Conservation (phyloP, 1,140 invertebrate genomes). For the Phortica variegata region DNA sequence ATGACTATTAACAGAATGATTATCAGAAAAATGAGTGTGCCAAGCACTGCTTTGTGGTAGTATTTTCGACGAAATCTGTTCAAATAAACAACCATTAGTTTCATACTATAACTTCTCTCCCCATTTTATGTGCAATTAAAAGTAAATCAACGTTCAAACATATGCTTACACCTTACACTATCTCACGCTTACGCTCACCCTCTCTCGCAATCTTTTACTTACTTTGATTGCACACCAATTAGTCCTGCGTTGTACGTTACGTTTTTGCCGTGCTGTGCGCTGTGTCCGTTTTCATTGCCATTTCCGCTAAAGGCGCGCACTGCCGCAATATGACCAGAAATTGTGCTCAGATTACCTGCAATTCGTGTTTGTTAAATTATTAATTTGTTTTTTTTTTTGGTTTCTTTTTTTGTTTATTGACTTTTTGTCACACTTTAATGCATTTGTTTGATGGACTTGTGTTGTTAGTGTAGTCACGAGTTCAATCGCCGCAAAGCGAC, state of each 20-base stretch:
- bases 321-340: slow-evolving; percentile 26
- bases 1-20: slow-evolving; percentile 57
- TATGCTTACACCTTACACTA: neutral
- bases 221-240: slow-evolving; percentile 52
- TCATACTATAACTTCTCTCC: neutral
- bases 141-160: neutral
- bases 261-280: slow-evolving; percentile 34
- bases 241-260: slow-evolving; percentile 31
- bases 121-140: slow-evolving; percentile 5
- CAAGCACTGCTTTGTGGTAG: slow-evolving; percentile 57
- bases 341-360: slow-evolving; percentile 36
- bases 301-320: slow-evolving; percentile 16
- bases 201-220: neutral
- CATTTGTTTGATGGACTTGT: too few species aligned
- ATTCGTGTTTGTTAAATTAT: too few species aligned
- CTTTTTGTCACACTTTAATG: too few species aligned
- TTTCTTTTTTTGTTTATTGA: too few species aligned
- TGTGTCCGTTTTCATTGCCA: slow-evolving; percentile 20
- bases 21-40: slow-evolving; percentile 56
- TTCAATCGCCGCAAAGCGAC: too few species aligned
- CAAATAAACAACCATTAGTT: slow-evolving; percentile 9
- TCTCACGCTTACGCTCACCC: too few species aligned
- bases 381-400: too few species aligned
- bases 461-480: too few species aligned
- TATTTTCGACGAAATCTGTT: slow-evolving; percentile 62